Base-by-base conservation (phyloP, 2,888 invertebrate genomes). In the Ophioninae sp. region DNA sequence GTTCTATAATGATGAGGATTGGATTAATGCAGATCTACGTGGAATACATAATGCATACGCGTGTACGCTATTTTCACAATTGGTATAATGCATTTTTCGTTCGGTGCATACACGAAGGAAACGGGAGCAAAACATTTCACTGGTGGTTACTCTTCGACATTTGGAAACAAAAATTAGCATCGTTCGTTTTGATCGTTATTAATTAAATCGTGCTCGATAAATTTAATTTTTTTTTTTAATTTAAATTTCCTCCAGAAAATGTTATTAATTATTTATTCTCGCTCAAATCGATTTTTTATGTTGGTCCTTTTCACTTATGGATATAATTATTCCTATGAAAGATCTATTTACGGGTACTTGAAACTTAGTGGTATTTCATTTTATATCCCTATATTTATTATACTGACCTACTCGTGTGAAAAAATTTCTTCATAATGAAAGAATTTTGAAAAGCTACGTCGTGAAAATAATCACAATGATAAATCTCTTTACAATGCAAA, bases 101-200 rank as follows among this genome's bases (percentile, higher is more conserved):
- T 64, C 30, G 23, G 51, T 51, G 3, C 7, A 63, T 74, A 51
- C 51, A 74, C 74, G 74, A 74, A 20, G 44, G 13, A 30, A 30
- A 51, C 5, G n/a, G 20, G 58, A 71, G n/a, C n/a, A 37, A 20
- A 22, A 58, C 17, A n/a, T 37, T 58, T 56, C 58, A 37, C 37
- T 58, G 56, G 37, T 37, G 37, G 58, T 23, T 30, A n/a, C 13
- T 58, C 37, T 51, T 13, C 20, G 30, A 20, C n/a, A 39, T 59
- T 23, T 59, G 71, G 37, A 39, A 58, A 39, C 13, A n/a, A 10
- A 0, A 13, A 39, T 69, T 37, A 37, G 20, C 9, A 13, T 30
- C n/a, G 9, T 56, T 23, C 51, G 17, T 51, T 51, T 51, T 13
- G 13, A 2, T 30, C 51, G 17, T 17, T 17, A 51, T 51, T 10